These are phyloP conservation scores for Strongylocentrotus purpuratus DNA, from an alignment of 35 echinoderm and acorn worm species.

Conservation along the genomic window DNA sequence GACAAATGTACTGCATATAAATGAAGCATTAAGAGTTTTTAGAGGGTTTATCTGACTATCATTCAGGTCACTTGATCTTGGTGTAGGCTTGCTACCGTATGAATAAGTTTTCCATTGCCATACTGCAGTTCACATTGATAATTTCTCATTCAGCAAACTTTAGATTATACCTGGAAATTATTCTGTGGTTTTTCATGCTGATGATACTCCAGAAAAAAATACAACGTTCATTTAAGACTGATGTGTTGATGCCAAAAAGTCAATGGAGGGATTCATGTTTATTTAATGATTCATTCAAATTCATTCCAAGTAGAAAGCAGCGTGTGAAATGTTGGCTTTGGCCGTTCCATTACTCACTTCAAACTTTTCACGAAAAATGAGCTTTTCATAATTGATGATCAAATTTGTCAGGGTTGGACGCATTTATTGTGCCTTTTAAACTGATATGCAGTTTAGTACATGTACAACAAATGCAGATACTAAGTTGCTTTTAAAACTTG, in stretches of 20 bases:
- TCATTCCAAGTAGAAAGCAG: background rate
- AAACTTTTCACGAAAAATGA: background rate
- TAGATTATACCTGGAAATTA: background rate
- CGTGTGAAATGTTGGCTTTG: background rate
- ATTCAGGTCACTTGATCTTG: background rate
- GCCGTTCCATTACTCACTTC: background rate
- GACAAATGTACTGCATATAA: background rate
- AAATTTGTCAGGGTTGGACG: background rate
- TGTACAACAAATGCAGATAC: background rate
- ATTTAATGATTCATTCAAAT: background rate
- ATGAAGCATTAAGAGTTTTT: constrained; percentile 13
- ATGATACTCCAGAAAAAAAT: background rate
- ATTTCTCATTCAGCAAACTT: no score
- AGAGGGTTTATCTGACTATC: background rate
- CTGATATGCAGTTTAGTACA: background rate
- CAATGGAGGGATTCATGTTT: background rate
- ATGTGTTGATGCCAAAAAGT: background rate
- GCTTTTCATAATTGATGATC: background rate
- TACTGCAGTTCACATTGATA: no score
- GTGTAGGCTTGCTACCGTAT: background rate
- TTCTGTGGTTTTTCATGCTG: background rate
- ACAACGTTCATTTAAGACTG: background rate
- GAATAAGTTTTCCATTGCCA: background rate
- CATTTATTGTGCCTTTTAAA: background rate
- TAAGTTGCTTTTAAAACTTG: background rate